Evolutionary conservation across 53 echinoderm and acorn worm species (phyloP).

Genomic region (Echinometra lucunter): DNA sequence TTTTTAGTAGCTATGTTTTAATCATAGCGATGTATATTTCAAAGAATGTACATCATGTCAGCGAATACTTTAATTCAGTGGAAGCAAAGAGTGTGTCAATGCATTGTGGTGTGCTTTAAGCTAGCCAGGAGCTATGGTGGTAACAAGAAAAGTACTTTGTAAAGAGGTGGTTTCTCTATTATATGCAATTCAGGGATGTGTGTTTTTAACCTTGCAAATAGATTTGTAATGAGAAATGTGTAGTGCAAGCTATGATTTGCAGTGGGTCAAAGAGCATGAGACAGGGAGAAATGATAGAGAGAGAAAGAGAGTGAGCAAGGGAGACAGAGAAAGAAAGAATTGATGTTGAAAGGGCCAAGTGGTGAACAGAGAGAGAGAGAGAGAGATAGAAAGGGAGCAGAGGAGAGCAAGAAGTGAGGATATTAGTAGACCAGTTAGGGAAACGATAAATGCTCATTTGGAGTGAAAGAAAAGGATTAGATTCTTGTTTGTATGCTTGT

Average conservation of each 20-base stretch:
- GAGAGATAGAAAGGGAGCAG: not conserved
- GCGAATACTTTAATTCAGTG: not conserved
- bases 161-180: not conserved
- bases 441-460: not conserved
- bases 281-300: not conserved
- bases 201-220: not conserved
- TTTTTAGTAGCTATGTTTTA: not conserved
- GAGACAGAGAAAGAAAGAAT: not conserved
- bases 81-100: not conserved
- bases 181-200: conserved; percentile 11
- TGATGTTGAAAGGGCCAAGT: not conserved
- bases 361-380: not conserved
- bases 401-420: not conserved
- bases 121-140: not conserved
- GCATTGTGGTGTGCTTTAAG: not conserved
- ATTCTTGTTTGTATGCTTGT: not conserved
- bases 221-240: not conserved
- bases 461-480: not conserved
- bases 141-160: conserved; percentile 7
- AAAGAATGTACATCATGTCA: not conserved
- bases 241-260: not conserved
- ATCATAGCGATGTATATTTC: not conserved
- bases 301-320: not conserved
- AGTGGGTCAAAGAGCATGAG: not conserved
- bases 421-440: not conserved